These are phyloP conservation scores for Chaetophractus vellerosus DNA, from an alignment of 2,797 vertebrate species.

Conservation along the genomic window DNA sequence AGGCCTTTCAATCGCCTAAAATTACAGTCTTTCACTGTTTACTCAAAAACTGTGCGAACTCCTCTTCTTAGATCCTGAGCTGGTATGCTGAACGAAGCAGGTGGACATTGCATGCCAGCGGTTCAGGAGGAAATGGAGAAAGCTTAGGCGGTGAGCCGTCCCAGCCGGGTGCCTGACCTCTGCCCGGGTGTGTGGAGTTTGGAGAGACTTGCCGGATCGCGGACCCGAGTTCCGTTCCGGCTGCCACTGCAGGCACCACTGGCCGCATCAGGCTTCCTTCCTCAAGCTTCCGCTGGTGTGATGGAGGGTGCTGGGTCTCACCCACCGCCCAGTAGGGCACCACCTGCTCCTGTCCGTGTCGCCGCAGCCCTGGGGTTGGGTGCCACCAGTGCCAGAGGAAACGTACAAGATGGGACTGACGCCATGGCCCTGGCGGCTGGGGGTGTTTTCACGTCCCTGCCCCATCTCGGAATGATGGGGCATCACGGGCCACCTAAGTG, in stretches of 20 bases:
- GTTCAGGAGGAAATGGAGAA: neutral
- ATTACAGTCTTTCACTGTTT: conserved; percentile 26
- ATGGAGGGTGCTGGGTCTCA: neutral
- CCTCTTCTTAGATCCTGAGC: neutral
- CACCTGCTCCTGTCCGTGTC: neutral
- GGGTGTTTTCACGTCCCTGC: neutral
- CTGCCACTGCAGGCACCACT: neutral
- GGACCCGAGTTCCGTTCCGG: neutral
- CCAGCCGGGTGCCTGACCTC: neutral
- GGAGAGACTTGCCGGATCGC: neutral
- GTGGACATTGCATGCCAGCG: neutral
- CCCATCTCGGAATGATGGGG: neutral
- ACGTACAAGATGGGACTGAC: neutral
- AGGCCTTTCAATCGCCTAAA: neutral
- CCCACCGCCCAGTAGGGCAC: neutral
- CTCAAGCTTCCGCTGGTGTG: neutral
- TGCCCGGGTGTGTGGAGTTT: neutral
- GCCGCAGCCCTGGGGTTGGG: neutral
- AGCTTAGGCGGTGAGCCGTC: neutral
- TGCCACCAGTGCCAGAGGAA: neutral
- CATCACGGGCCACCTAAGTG: neutral
- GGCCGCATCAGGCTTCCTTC: neutral
- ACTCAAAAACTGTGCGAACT: conserved; percentile 24
- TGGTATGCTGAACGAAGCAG: neutral
- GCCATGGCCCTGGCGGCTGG: neutral